Conservation (phyloP, 2,113 vertebrate genomes). For the Ctenodactylus gundi region DNA sequence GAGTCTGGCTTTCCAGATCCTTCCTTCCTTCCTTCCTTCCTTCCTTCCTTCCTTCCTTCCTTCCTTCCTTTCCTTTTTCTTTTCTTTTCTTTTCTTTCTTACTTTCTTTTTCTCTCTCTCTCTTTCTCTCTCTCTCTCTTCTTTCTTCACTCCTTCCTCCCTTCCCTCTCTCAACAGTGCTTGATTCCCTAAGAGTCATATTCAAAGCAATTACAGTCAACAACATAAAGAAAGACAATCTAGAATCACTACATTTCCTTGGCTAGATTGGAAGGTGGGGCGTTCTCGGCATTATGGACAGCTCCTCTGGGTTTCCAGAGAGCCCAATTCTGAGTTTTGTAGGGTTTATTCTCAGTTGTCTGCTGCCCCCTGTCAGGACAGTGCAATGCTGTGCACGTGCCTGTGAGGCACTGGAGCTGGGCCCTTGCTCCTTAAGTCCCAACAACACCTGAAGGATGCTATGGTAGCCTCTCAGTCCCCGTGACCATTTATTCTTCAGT, state of each 20-base stretch:
- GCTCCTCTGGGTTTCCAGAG: accelerated
- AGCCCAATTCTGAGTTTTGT: neutral
- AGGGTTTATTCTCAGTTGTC: neutral
- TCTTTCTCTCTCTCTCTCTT: neutral
- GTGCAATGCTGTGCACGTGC: neutral
- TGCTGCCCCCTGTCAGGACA: conserved; percentile 31
- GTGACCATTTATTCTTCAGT: neutral
- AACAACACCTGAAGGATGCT: neutral
- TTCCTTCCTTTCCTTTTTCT: too few relatives aligned
- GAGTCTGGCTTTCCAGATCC: neutral
- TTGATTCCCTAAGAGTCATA: neutral
- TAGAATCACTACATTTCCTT: neutral
- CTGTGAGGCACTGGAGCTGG: neutral
- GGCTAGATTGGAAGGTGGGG: neutral
- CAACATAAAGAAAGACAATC: neutral
- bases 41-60: neutral
- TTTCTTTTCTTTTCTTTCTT: too few relatives aligned
- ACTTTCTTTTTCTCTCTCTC: neutral
- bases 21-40: neutral
- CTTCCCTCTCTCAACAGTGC: too few relatives aligned
- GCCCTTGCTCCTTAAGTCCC: neutral
- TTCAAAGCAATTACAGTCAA: neutral
- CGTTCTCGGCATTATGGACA: conserved; percentile 7
- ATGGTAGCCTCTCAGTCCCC: neutral
- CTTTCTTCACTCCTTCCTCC: neutral